Base-by-base conservation (phyloP, 1,140 invertebrate genomes). In the Potamilus streckersoni region DNA sequence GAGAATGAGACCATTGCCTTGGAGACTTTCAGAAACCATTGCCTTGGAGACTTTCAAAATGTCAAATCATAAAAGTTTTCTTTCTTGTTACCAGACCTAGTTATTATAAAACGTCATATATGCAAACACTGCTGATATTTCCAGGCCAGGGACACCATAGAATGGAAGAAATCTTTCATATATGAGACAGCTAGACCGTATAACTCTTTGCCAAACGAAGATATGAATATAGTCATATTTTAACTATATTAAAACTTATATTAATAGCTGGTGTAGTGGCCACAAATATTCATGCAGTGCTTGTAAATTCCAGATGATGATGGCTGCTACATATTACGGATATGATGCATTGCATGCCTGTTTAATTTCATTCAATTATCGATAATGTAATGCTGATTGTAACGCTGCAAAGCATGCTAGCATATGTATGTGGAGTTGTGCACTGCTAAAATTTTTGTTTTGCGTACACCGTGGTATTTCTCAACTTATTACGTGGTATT, bases 21-120 rank as follows among this genome's bases (percentile, higher is more conserved):
- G 49, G 65, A 74, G 63, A 74, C 57, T 60, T 61, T 68, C 23
- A 74, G 69, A 59, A 31, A 68, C 65, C 20, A 69, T 74, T 27
- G 65, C 73, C 1, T 0, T 38, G 49, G 65, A 74, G 63, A 74
- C 57, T 60, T 61, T 68, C 23, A 74, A 68, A 17, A 69, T 49
- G 1, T 49, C 57, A 49, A 38, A 17, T 56, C 2, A 27, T 0
- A 19, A 19, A 19, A 19, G 31, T 31, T 69, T 69, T 49, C 17
- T 19, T 49, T 31, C 27, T 31, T 31, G 2, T 31, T 31, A 31
- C 27, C 2, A 4, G 67, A 69, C 49, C 55, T 69, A 55, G 67
- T 69, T 56, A 38, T 57, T 19, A 69, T 23, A 55, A 69, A 31
- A 38, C 56, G 5, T 16, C 38, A 38, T 5, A 17, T 69, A 69